Conservation (phyloP, 1,140 invertebrate species). For the Cepaea nemoralis region DNA sequence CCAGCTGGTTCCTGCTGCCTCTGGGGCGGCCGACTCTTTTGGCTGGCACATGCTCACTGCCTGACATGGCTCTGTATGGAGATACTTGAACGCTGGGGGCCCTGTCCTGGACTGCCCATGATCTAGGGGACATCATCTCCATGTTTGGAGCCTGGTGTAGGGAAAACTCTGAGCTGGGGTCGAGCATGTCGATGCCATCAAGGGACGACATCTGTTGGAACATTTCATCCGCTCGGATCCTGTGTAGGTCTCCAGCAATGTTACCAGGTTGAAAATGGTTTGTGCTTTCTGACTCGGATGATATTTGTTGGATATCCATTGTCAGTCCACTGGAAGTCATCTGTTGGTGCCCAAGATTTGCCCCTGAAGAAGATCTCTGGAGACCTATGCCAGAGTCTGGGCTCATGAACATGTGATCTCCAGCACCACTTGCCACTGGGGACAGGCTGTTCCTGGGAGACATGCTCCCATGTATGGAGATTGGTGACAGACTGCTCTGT, state of each 20-base stretch:
- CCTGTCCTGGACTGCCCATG: neutral
- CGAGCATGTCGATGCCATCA: constrained; percentile 19
- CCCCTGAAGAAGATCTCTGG: neutral
- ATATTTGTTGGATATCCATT: neutral
- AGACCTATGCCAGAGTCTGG: constrained; percentile 2
- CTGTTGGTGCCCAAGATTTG: neutral
- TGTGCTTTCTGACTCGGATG: neutral
- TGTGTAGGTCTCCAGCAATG: neutral
- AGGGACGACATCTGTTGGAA: constrained; percentile 21
- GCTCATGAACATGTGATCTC: constrained; percentile 4
- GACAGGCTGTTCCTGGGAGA: constrained; percentile 12
- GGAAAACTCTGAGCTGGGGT: neutral
- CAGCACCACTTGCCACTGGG: constrained; percentile 1
- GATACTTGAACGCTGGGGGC: constrained; percentile 15
- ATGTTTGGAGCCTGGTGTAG: neutral
- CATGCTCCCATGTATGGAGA: constrained; percentile 16
- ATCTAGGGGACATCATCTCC: constrained; percentile 14
- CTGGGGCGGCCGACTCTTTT: constrained; percentile 6
- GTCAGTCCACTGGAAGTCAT: neutral
- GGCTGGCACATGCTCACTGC: constrained; percentile 2
- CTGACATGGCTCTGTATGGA: neutral
- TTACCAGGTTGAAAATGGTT: neutral
- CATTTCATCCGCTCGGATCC: constrained; percentile 22
- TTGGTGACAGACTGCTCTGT: neutral
- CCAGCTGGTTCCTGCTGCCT: constrained; percentile 7